These are phyloP conservation scores for Brachionus paranguensis DNA, from an alignment of 1,140 invertebrate species.

Conservation along the genomic window DNA sequence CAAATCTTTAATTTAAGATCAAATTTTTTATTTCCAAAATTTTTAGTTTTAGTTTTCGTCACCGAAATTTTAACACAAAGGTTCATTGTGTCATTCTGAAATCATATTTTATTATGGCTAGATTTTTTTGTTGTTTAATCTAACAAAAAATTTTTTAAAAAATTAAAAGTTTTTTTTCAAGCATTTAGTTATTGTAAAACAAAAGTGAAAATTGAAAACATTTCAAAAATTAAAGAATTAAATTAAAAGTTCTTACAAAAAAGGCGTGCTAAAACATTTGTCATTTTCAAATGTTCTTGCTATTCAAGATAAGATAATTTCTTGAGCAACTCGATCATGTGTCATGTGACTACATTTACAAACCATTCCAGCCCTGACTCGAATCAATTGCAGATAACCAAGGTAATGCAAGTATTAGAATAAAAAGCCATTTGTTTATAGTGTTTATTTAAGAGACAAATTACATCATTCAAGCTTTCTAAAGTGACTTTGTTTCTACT, in stretches of 20 bases:
- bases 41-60: too few relatives aligned
- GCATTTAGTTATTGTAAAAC: neutral
- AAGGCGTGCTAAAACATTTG: neutral
- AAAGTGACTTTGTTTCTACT: neutral
- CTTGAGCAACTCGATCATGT: neutral
- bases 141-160: neutral
- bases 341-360: neutral
- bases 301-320: neutral
- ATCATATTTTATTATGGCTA: neutral
- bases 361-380: neutral
- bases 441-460: neutral
- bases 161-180: too few relatives aligned
- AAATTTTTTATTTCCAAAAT: too few relatives aligned
- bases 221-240: neutral
- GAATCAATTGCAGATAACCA: neutral
- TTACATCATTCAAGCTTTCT: neutral
- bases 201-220: neutral
- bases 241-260: neutral
- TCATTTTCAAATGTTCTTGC: neutral
- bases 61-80: neutral
- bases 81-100: neutral
- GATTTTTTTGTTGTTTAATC: neutral
- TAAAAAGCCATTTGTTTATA: neutral
- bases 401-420: neutral
- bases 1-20: too few relatives aligned